Base-by-base conservation (phyloP, 2,888 invertebrate species). In the Cheilosia variabilis region DNA sequence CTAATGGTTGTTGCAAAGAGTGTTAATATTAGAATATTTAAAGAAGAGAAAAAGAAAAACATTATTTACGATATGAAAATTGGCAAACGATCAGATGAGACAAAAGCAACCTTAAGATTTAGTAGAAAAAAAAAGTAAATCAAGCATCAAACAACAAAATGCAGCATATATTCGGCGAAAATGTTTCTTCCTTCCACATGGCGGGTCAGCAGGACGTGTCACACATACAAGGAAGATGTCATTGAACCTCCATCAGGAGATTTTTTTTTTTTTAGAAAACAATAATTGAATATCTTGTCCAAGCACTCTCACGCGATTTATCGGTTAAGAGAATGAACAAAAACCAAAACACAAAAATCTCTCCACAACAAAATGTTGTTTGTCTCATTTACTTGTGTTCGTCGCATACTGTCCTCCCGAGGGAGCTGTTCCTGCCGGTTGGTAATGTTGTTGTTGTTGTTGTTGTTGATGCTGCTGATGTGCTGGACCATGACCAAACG, bases 351-450 rank as follows among this genome's bases (percentile, higher is more conserved):
- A 82, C 69, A 78, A 76, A 37, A 80, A 73, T 78, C 68, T 69
- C 77, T 37, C 47, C 68, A 78, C 57, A 72, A 57, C 37, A 62
- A 57, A 43, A 75, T 47, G 76, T 76, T 75, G 63, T 31, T 57
- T 77, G 77, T 62, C 47, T 76, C 68, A 80, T 87, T 89, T 88
- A 88, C 89, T 89, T 89, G 88, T 83, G 75, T 88, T 88, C 65
- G 88, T 81, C 79, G 87, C 53, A 83, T 87, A 88, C 45, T 86
- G 84, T 80, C 81, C 88, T 50, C 81, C 66, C 50, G 76, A 41
- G 31, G 82, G 73, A 73, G 66, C 50, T 47, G 41, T 47, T 58
- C 58, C 73, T 19, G 71, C 41, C 50, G 77, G 84, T 52, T 81
- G 81, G 60, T 72, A 81, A 37, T 86, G 80, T 9, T 84, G 83